Conservation (phyloP, 2,113 vertebrate species). For the Balaenoptera acutorostrata region DNA sequence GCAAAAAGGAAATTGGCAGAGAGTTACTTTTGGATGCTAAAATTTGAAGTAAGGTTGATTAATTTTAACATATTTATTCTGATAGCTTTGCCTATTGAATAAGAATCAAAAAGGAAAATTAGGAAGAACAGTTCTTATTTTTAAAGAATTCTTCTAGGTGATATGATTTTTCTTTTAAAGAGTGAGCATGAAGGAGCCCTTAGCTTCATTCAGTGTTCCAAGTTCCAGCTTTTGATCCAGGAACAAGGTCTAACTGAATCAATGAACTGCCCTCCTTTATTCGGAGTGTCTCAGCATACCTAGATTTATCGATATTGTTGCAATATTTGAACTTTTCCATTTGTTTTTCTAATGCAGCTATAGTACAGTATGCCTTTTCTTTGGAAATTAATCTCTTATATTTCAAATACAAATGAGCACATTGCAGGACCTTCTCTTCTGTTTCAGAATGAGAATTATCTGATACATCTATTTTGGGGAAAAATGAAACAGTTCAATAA, state of each 20-base stretch:
- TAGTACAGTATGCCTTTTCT: background rate
- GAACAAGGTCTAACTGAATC: background rate
- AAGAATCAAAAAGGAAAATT: background rate
- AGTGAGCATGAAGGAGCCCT: background rate
- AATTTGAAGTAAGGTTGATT: constrained; percentile 3
- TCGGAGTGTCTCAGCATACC: background rate
- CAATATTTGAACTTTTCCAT: background rate
- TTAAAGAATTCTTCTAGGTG: background rate
- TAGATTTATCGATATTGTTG: background rate
- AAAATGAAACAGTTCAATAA: background rate
- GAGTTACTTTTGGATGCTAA: background rate
- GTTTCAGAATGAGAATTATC: constrained; percentile 20
- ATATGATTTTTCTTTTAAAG: background rate
- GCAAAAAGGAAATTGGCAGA: background rate
- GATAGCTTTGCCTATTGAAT: background rate
- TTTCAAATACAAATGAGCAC: background rate
- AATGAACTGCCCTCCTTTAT: background rate
- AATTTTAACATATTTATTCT: background rate
- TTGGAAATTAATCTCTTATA: background rate
- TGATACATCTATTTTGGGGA: background rate
- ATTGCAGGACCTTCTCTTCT: background rate
- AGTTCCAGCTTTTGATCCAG: background rate
- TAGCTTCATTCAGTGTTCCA: background rate
- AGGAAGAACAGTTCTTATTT: background rate
- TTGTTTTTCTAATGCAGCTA: background rate